These are phyloP conservation scores for Arbacia lixula DNA, from an alignment of 53 echinoderm and acorn worm species.

Conservation along the genomic window DNA sequence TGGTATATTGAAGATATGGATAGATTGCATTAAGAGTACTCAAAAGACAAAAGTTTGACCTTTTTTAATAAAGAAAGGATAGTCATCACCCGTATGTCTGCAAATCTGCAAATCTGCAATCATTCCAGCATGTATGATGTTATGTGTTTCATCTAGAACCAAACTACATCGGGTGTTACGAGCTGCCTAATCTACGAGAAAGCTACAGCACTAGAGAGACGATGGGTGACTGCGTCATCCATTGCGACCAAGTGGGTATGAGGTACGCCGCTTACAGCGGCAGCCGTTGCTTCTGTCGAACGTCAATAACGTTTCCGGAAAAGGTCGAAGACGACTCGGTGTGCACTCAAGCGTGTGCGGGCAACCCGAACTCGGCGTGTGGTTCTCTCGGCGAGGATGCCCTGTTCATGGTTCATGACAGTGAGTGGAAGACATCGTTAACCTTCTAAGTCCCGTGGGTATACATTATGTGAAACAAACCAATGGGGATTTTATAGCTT, in stretches of 20 bases:
- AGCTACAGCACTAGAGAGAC: not conserved
- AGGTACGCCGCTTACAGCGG: conserved; percentile 33
- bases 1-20: no score
- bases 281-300: conserved; percentile 10
- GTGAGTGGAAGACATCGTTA: not conserved
- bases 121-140: not conserved
- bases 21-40: no score
- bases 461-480: no score
- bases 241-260: conserved; percentile 24
- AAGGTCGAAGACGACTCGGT: conserved; percentile 29
- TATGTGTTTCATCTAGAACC: not conserved
- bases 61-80: no score
- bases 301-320: conserved; percentile 15
- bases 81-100: no score
- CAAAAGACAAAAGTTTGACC: no score
- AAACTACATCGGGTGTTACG: conserved; percentile 22
- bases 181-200: not conserved
- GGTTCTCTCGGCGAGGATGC: no score
- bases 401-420: conserved; percentile 36
- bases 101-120: no score
- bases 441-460: not conserved
- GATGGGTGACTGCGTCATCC: conserved; percentile 2
- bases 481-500: no score
- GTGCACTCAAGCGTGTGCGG: conserved; percentile 25
- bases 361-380: conserved; percentile 8